phyloP scores from a whole-genome alignment of 2,797 vertebrate genomes.

The Thunnus albacares region DNA sequence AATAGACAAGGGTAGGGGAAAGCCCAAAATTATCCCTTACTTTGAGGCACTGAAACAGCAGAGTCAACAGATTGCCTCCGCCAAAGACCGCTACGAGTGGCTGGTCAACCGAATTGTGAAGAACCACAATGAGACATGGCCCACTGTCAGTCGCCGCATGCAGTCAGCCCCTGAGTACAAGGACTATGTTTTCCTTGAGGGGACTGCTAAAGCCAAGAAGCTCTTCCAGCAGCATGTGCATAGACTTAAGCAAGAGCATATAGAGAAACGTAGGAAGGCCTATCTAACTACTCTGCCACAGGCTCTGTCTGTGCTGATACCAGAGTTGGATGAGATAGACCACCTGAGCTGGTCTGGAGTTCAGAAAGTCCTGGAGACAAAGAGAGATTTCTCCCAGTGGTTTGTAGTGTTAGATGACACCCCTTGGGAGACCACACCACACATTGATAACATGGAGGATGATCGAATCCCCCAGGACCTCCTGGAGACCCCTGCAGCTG shows the following conservation, averaged over 20 bases:
- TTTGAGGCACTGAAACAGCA: constrained; percentile 98
- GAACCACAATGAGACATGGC: constrained; percentile 94
- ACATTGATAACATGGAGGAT: constrained; percentile 92
- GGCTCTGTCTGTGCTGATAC: constrained; percentile 90
- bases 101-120: constrained; percentile 92
- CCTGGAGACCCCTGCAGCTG: constrained; percentile 90
- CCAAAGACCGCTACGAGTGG: constrained; percentile 98
- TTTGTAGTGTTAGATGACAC: constrained; percentile 96
- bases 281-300: constrained; percentile 92
- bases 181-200: constrained; percentile 97
- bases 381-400: constrained; percentile 93
- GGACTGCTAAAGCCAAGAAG: constrained; percentile 95
- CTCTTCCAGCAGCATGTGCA: constrained; percentile 95
- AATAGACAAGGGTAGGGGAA: constrained; percentile 93
- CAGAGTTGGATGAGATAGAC: constrained; percentile 94
- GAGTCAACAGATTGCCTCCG: constrained; percentile 96
- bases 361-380: constrained; percentile 93
- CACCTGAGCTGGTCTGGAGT: constrained; percentile 92
- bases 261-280: constrained; percentile 90
- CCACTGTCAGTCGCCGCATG: constrained; percentile 89
- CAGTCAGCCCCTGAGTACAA: constrained; percentile 90
- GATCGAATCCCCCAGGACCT: constrained; percentile 96
- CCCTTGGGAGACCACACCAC: constrained; percentile 93
- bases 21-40: constrained; percentile 97
- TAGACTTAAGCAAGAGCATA: constrained; percentile 96